Conservation (phyloP, 2,888 invertebrate genomes). For the Capitulum mitella region DNA sequence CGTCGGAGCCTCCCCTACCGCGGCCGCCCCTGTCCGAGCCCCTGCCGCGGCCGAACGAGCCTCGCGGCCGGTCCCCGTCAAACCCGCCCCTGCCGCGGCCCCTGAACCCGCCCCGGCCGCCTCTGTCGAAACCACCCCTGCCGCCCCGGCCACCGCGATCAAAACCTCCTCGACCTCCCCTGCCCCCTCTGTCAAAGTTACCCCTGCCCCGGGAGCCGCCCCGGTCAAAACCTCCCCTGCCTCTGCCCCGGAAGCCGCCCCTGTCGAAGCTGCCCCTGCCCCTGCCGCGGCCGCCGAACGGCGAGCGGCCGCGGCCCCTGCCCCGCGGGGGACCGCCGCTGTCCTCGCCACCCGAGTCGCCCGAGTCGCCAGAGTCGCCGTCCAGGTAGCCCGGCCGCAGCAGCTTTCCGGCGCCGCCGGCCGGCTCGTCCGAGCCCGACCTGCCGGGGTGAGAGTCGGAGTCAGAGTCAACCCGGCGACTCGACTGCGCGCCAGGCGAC, state of each 20-base stretch:
- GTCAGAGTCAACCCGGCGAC: too few relatives aligned
- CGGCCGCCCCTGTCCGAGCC: neutral
- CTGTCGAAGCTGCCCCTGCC: neutral
- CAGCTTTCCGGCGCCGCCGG: neutral
- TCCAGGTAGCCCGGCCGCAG: neutral
- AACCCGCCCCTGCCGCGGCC: neutral
- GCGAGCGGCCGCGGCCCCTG: neutral
- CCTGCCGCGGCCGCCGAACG: neutral
- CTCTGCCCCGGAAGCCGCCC: neutral
- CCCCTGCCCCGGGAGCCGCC: neutral
- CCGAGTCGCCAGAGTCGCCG: neutral
- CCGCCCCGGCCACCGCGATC: neutral
- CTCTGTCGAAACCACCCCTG: neutral
- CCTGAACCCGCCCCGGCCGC: neutral
- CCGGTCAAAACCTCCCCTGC: neutral
- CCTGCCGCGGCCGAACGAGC: neutral
- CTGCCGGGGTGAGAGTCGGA: too few relatives aligned
- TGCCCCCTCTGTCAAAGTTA: neutral
- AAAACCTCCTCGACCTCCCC: neutral
- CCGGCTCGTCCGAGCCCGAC: neutral
- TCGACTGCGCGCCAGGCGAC: too few relatives aligned
- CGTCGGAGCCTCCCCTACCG: neutral
- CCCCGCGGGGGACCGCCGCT: neutral
- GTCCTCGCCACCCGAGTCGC: neutral
- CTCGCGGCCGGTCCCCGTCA: neutral